Base-by-base conservation (phyloP, 2,113 vertebrate species). In the Pomatostomus ruficeps region DNA sequence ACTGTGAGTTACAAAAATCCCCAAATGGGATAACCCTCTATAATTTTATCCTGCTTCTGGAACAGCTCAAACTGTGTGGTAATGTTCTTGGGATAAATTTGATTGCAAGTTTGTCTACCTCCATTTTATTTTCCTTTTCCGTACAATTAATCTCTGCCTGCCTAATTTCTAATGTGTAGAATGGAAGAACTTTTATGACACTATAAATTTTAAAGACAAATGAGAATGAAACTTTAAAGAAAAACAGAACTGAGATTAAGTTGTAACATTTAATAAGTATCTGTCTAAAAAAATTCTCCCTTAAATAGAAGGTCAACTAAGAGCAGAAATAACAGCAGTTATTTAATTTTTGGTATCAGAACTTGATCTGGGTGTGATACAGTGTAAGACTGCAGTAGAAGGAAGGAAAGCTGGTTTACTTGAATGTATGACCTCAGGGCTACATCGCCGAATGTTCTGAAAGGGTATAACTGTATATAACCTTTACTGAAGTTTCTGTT, bases 401-500 rank as follows among this genome's bases (percentile, higher is more conserved):
- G 33, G 21, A 79, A 77, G 40, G 26, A 46, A 84, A 68, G 11
- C 10, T 48, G 12, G 5, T 75, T 88, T 18, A 35, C 25, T 63
- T 58, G 35, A 54, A 65, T 31, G 11, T 49, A n/a, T 5, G 11
- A 80, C 6, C 10, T 68, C 36, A 62, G 31, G 8, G 8, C 25
- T 58, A 2, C 23, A 33, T 84, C 12, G 26, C 2, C 0, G 0
- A 10, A 14, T 74, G 8, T 24, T 89, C 45, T 89, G 24, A 52
- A 89, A 77, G 33, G 11, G 3, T 49, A 22, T 43, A 48, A 25
- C 38, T 66, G 9, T n/a, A 19, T 17, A 17, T 55, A 81, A 67
- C 7, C 6, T 45, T 62, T 67, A 21, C 1, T 14, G 10, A 86
- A 42, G 7, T 68, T 78, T n/a, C n/a, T 51, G 6, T 71, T 86